Base-by-base conservation (phyloP, 2,888 invertebrate species). In the Ectemnius continuus region DNA sequence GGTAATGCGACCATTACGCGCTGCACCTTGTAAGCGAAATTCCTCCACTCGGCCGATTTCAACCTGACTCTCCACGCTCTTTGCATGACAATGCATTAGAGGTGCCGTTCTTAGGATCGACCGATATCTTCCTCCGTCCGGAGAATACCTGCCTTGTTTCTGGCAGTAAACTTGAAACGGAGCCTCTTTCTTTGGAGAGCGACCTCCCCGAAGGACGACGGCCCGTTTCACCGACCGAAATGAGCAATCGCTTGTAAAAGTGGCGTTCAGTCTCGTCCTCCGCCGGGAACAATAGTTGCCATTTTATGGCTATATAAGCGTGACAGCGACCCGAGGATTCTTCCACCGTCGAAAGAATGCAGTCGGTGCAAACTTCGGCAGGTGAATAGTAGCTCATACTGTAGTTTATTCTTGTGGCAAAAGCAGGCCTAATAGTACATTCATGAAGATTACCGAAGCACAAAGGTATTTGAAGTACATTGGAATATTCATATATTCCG, bases 211-310 rank as follows among this genome's bases (percentile, higher is more conserved):
- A 78, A 81, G 75, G 78, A 76, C 77, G 75, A 69, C 66, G 36
- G 8, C 1, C 76, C 79, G 76, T 79, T 81, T 75, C 78, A 80
- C 71, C 71, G 75, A 73, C 66, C 78, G 66, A 81, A 81, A 79
- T 75, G 75, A 72, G 58, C 62, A 75, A 57, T 70, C 75, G 67
- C 56, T 75, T 70, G 71, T 69, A 70, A 77, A 81, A 78, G 58
- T 61, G 59, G 61, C 67, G 62, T 79, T 75, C 68, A 72, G 72
- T 78, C 73, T 59, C n/a, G 59, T 26, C 59, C 36, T 26, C 59
- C 20, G 1, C 1, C 1, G 26, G 13, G 59, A 59, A 20, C 14
- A 16, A 59, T 20, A 59, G 26, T 59, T 59, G 59, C 59, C 59
- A 59, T 36, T 36, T 36, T 36, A 36, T 11, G 36, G 36, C 36